phyloP scores from a whole-genome alignment of 37 sponge, comb jelly and placozoan species.

The Amphimedon queenslandica region DNA sequence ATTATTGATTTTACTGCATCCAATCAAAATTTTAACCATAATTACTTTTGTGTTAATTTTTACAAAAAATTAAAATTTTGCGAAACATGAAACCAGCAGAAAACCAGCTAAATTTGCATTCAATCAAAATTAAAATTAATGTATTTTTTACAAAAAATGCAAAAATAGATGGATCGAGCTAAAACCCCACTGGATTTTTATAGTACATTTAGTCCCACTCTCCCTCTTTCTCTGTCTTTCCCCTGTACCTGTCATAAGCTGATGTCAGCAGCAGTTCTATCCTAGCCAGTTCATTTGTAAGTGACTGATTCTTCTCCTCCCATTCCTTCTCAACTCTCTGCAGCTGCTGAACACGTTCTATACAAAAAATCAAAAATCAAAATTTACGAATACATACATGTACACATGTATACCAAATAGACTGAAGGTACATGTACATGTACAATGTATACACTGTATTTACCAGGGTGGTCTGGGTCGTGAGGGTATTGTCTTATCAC shows the following conservation, averaged over 20 bases:
- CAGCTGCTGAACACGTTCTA: slow-evolving; percentile 34
- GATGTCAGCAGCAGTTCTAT: slow-evolving; percentile 17
- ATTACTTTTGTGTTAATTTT: too few relatives aligned
- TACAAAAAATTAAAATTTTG: too few relatives aligned
- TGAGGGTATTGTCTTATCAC: slow-evolving; percentile 44
- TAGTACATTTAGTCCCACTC: too few relatives aligned
- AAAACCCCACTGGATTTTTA: too few relatives aligned
- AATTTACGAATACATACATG: too few relatives aligned
- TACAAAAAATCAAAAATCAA: neutral
- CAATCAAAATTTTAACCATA: too few relatives aligned
- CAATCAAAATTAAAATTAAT: too few relatives aligned
- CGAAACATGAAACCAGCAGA: too few relatives aligned
- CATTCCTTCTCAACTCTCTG: slow-evolving; percentile 22
- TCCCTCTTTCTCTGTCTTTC: too few relatives aligned
- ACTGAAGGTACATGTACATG: neutral
- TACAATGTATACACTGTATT: neutral
- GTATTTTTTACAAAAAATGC: too few relatives aligned
- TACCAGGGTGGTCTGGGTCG: slow-evolving; percentile 61
- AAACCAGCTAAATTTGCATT: neutral
- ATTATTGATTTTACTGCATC: neutral
- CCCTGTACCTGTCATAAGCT: slow-evolving; percentile 16
- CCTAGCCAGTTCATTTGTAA: slow-evolving; percentile 30
- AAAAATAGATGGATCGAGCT: too few relatives aligned
- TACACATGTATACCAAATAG: neutral
- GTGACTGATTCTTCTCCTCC: slow-evolving; percentile 18